A percentile compares a stretch with the other conserved stretches of the same genome.
Evolutionary conservation across 2,113 vertebrate species (phyloP).

Genomic region (Alectura lathami): DNA sequence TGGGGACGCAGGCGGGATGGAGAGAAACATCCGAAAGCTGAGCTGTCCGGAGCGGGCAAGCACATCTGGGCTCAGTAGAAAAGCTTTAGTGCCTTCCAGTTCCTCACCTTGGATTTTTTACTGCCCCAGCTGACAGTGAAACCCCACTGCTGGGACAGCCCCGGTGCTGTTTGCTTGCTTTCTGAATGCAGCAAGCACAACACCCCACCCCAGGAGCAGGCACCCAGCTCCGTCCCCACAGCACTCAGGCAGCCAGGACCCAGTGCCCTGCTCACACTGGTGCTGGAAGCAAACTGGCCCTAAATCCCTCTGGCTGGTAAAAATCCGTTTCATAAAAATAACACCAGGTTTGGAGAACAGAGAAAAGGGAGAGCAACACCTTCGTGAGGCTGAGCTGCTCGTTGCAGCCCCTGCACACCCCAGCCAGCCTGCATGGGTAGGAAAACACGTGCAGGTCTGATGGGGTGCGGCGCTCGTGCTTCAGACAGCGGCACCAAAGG

Average conservation of each 20-base stretch:
- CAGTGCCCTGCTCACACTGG: too few relatives aligned
- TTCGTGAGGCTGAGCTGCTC: not conserved
- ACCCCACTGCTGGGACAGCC: accelerated
- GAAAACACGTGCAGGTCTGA: accelerated
- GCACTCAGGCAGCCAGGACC: accelerated
- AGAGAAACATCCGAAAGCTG: not conserved
- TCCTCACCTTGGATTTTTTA: not conserved
- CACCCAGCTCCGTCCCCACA: accelerated
- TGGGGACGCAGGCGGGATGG: accelerated
- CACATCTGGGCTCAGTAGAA: not conserved
- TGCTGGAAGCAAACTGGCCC: too few relatives aligned
- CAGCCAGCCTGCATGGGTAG: too few relatives aligned
- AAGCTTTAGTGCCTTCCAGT: not conserved
- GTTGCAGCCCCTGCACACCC: not conserved
- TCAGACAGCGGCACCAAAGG: not conserved
- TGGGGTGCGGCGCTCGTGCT: accelerated
- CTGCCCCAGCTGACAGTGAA: not conserved
- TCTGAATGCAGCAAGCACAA: not conserved
- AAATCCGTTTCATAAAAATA: too few relatives aligned
- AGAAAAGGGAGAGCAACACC: not conserved
- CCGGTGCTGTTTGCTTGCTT: not conserved
- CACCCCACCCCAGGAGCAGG: not conserved
- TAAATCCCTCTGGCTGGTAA: too few relatives aligned
- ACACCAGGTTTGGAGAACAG: not conserved
- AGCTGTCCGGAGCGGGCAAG: not conserved